Evolutionary conservation across 2,888 invertebrate genomes (phyloP), one percentile per base, ranked within the genome.

Genomic region (Fragum sueziense): DNA sequence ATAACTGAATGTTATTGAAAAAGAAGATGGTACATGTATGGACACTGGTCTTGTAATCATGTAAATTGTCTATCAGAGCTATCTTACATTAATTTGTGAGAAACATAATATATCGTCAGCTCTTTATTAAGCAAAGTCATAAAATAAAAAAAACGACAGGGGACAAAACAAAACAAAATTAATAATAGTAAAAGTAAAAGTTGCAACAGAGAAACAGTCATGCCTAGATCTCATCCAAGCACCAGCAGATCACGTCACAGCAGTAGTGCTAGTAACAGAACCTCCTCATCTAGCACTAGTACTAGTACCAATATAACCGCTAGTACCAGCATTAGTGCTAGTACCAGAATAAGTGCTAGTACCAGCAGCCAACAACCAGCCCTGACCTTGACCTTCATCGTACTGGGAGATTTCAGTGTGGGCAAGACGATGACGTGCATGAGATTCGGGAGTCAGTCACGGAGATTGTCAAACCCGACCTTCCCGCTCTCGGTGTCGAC

Each of bases 351-450:
- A 3, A 25, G 20, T 22, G n/a, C 22, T 3, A 27, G 27, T 25
- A 57, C 22, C 2, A 22, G n/a, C 27, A 27, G 11, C 25, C 57
- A 41, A 41, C 57, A 41, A 41, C 29, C 41, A 4, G n/a, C 14
- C 14, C 14, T 41, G 22, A 68, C 27, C n/a, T 14, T 74, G 31
- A 6, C 54, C 4, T 68, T 74, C 11, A 27, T 74, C 20, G 54
- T 74, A 29, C 20, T 74, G 22, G 74, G 74, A 14, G 74, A 74
- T 25, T 68, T 54, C 22, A 68, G 25, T 51, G 74, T 74, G 11
- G 74, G 74, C 11, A 74, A 74, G 20, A 74, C 74, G 27, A 68
- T 67, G 2, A 59, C 74, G 14, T 59, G 67, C 37, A 9, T 54
- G 11, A 69, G 29, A 52, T 52, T 69, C 27, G 69, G 52, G 7